These are phyloP conservation scores for Acronicta alni DNA, from an alignment of 2,888 invertebrate genomes.

Conservation along the genomic window DNA sequence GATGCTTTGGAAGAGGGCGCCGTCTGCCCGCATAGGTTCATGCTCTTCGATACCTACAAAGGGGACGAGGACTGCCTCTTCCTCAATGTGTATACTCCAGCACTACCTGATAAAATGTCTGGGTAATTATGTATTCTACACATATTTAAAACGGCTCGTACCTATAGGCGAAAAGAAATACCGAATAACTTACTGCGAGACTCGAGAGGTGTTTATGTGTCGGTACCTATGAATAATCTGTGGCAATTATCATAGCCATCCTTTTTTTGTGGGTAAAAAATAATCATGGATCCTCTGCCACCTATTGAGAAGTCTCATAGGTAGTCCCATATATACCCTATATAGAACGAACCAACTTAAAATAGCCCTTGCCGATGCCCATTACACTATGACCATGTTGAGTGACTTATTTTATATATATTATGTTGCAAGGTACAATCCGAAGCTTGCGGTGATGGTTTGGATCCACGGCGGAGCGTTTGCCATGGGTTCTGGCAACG, in stretches of 20 bases:
- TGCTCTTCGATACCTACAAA: constrained; percentile 91
- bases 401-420: background rate
- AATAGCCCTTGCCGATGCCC: too few relatives aligned
- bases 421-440: constrained; percentile 77
- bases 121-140: constrained; percentile 70
- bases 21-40: constrained; percentile 92
- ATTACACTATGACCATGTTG: too few relatives aligned
- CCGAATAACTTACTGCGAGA: too few relatives aligned
- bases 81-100: constrained; percentile 92
- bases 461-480: constrained; percentile 92
- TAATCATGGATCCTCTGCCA: too few relatives aligned
- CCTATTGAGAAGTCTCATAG: too few relatives aligned
- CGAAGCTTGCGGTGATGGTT: constrained; percentile 90
- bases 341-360: too few relatives aligned
- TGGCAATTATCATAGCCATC: too few relatives aligned
- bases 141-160: background rate
- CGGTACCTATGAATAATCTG: too few relatives aligned
- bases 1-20: constrained; percentile 92
- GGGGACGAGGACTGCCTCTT: constrained; percentile 92
- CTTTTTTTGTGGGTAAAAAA: too few relatives aligned
- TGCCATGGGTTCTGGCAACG: constrained; percentile 90
- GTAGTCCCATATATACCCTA: too few relatives aligned
- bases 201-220: too few relatives aligned
- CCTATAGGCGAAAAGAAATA: too few relatives aligned
- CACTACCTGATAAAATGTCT: constrained; percentile 82